phyloP scores from a whole-genome alignment of 2,797 vertebrate species.

The Sebastes alutus region DNA sequence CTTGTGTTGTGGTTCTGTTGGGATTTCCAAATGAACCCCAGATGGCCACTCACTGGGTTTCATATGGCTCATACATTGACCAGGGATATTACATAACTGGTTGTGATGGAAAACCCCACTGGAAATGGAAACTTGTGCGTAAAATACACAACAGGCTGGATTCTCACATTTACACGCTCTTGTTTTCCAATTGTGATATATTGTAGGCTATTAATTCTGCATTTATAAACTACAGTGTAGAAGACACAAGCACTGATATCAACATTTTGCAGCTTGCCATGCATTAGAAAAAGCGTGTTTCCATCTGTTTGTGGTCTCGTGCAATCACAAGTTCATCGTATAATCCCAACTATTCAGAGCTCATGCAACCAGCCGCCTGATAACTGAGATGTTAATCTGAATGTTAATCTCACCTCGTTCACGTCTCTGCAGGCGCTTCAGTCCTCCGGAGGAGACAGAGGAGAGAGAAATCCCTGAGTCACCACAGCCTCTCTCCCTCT shows the following conservation, averaged over 20 bases:
- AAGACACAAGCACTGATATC: not conserved
- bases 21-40: constrained; percentile 3
- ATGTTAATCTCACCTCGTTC: constrained; percentile 63
- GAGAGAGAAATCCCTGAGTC: constrained; percentile 27
- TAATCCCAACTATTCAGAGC: not conserved
- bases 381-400: not conserved
- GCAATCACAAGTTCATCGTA: not conserved
- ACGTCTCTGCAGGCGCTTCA: constrained; percentile 38
- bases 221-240: not conserved
- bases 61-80: constrained; percentile 7
- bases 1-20: not conserved
- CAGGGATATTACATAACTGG: constrained; percentile 35
- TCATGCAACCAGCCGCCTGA: not conserved
- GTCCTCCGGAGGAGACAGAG: not conserved
- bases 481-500: not conserved
- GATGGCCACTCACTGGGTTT: constrained; percentile 4
- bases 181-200: not conserved
- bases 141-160: not conserved
- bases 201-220: not conserved
- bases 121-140: not conserved
- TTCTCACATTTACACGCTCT: not conserved
- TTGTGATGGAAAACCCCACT: not conserved
- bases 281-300: not conserved
- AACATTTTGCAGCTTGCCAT: not conserved
- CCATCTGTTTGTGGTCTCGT: not conserved